Base-by-base conservation (phyloP, 92 coral and sea anemone genomes). In the Phenganax stokvisi region DNA sequence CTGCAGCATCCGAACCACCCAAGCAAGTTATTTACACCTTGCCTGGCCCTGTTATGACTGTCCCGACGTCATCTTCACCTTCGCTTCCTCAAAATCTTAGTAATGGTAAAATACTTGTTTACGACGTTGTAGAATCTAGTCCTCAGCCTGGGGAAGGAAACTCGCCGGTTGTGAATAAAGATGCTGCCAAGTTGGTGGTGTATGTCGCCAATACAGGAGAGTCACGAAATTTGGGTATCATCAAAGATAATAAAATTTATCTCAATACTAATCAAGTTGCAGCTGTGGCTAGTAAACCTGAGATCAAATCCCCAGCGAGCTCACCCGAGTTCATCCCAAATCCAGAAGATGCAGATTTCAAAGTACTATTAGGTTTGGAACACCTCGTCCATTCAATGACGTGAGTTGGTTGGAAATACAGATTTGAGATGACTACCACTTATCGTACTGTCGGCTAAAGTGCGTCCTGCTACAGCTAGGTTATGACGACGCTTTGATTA, bases 301-400 rank as follows among this genome's bases (percentile, higher is more conserved):
- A 63, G 59, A 47, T 9, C 54, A 8, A 79, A 79, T 15, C 59
- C 10, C 72, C 74, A 7, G 83, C 76, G 12, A 88, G 86, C 29
- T 78, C 85, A 27, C 57, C 20, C 51, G 97, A 90, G 27, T 96
- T 96, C 65, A 83, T 96, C 56, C 99, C 99, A 12, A 90, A 87
- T 70, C 84, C 88, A 25, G 91, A 90, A 20, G 99, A 96, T 82
- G 67, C 77, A 68, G 71, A 88, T 71, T 96, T 96, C 70, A 92
- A 89, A 5, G 89, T 89, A 83, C 74, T 96, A 65, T 87, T 96
- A n/a, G 99, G 99, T 20, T 77, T 96, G 30, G 99, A 96, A 72
- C 89, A 89, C 30, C 96, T 96, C 28, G 96, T 96, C 3, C 80
- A 85, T 25, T 87, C 81, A 47, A 81, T 91, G 6, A 89, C 47